Conservation (phyloP, 2,113 vertebrate species). For the Grallaria varia region DNA sequence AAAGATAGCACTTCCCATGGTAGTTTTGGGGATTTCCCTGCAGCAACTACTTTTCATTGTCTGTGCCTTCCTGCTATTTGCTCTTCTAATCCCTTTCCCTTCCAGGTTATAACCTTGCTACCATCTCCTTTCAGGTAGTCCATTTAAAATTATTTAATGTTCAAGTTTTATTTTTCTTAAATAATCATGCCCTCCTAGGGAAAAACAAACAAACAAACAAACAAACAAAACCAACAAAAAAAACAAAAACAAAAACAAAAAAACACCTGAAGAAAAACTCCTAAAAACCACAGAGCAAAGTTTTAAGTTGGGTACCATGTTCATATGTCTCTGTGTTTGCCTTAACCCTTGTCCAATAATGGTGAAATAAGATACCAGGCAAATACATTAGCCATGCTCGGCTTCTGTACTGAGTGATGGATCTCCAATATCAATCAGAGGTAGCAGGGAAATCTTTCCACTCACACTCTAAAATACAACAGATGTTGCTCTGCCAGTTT, state of each 20-base stretch:
- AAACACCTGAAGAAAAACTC: background rate
- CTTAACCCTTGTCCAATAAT: background rate
- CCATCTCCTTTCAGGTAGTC: background rate
- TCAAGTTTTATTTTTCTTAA: background rate
- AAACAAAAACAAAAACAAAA: no score
- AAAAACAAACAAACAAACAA: background rate
- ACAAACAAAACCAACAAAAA: background rate
- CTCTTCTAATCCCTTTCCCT: background rate
- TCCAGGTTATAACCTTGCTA: background rate
- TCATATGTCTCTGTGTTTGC: accelerated
- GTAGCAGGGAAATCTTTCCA: background rate
- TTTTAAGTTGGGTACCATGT: background rate
- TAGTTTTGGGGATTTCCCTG: background rate
- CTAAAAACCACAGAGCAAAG: background rate
- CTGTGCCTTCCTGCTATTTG: background rate
- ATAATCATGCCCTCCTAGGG: background rate
- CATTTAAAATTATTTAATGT: background rate
- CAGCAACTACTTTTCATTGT: background rate
- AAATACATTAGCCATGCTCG: background rate
- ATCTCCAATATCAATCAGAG: background rate
- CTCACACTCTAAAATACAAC: background rate
- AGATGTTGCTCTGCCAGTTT: background rate
- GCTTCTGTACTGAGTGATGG: background rate
- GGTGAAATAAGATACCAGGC: background rate
- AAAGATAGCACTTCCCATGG: background rate